These are phyloP conservation scores for Popillia japonica DNA, from an alignment of 1,140 invertebrate genomes.

Conservation along the genomic window DNA sequence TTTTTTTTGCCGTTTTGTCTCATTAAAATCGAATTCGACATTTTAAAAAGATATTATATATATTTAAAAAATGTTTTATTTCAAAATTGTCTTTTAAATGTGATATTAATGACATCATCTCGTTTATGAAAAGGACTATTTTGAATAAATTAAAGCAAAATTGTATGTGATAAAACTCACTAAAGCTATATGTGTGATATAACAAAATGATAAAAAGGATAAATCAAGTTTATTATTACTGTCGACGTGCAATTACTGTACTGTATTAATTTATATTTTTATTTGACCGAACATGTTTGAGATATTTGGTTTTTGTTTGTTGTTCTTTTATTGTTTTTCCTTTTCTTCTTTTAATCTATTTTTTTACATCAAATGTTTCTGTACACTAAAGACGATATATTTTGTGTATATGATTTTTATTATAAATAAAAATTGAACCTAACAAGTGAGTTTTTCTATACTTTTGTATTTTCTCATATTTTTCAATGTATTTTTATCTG, in stretches of 20 bases:
- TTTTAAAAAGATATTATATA: background rate
- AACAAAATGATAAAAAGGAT: background rate
- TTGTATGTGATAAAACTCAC: constrained; percentile 27
- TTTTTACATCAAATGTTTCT: constrained; percentile 29
- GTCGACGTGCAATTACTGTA: constrained; percentile 9
- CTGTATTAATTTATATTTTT: background rate
- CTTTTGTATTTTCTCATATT: too few relatives aligned
- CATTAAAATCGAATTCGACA: too few relatives aligned
- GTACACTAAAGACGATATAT: constrained; percentile 25
- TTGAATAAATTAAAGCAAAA: constrained; percentile 6
- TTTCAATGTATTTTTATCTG: too few relatives aligned
- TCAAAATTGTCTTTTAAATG: constrained; percentile 25
- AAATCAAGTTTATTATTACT: constrained; percentile 24
- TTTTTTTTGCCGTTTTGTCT: too few relatives aligned
- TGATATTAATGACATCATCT: constrained; percentile 14
- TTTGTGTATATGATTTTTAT: constrained; percentile 31
- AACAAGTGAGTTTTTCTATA: too few relatives aligned
- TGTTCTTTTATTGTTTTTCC: background rate
- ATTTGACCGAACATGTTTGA: background rate
- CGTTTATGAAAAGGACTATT: background rate
- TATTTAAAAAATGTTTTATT: background rate
- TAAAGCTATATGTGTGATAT: constrained; percentile 22
- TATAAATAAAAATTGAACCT: too few relatives aligned
- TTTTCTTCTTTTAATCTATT: constrained; percentile 23
- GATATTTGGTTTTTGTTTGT: background rate